These are phyloP conservation scores for Rhimphoctona megacephalus DNA, from an alignment of 2,888 invertebrate genomes.

Conservation along the genomic window DNA sequence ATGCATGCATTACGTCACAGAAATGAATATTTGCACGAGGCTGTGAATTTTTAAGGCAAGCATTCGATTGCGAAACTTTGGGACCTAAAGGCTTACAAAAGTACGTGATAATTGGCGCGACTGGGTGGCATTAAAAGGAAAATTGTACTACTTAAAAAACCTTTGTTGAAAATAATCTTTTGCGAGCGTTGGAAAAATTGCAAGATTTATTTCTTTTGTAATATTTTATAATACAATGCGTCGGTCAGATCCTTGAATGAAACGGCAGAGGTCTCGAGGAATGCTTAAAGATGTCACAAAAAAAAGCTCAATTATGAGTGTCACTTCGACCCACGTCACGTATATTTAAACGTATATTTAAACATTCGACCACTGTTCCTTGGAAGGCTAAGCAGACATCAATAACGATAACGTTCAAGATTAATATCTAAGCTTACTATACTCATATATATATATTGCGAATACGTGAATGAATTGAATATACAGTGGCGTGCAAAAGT, in stretches of 20 bases:
- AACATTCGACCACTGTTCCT: conserved; percentile 25
- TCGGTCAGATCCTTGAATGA: too few species aligned
- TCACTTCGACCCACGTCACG: conserved; percentile 64
- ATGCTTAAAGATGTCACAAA: conserved; percentile 15
- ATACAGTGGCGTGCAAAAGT: too few species aligned
- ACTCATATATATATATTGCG: too few species aligned
- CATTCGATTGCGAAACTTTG: conserved; percentile 12
- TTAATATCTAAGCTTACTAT: background rate
- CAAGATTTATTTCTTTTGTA: too few species aligned
- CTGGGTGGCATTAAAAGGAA: background rate
- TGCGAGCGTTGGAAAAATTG: too few species aligned
- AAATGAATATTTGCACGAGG: conserved; percentile 33
- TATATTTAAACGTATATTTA: conserved; percentile 48
- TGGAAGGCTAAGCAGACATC: conserved; percentile 36
- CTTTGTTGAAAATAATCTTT: background rate
- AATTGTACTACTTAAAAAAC: conserved; percentile 11
- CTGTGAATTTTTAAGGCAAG: conserved; percentile 59
- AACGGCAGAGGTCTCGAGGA: background rate
- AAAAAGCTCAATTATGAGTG: conserved; percentile 34
- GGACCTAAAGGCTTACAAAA: background rate
- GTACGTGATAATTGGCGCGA: conserved; percentile 33
- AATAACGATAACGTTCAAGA: background rate
- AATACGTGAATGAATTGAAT: too few species aligned
- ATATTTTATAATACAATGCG: too few species aligned
- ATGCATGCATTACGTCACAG: background rate